phyloP scores from a whole-genome alignment of 2,113 vertebrate species.

The Helogale parvula region DNA sequence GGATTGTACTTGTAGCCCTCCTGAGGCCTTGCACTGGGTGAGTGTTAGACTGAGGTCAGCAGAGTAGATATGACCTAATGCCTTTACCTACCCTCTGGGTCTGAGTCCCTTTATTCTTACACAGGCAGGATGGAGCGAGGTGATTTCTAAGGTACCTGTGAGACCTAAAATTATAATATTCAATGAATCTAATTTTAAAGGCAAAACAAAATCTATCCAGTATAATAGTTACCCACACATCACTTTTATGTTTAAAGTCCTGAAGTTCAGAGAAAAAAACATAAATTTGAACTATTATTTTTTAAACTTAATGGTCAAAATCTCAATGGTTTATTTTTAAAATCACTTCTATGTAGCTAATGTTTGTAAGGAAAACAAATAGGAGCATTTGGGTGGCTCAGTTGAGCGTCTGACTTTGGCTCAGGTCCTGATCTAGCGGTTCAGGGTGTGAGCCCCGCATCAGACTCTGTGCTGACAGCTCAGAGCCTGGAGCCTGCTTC shows the following conservation, averaged over 20 bases:
- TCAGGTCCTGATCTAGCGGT: too few relatives aligned
- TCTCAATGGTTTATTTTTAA: not conserved
- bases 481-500: too few relatives aligned
- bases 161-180: not conserved
- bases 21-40: rapidly evolving
- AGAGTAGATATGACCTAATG: too few relatives aligned
- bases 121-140: rapidly evolving
- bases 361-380: not conserved
- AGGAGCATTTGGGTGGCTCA: too few relatives aligned
- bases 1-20: too few relatives aligned
- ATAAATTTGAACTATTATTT: not conserved
- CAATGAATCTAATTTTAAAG: not conserved
- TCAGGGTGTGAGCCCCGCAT: too few relatives aligned
- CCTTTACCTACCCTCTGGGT: rapidly evolving
- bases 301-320: not conserved
- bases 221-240: not conserved
- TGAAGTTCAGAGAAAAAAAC: not conserved
- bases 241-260: not conserved
- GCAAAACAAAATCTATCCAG: not conserved
- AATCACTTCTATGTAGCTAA: not conserved
- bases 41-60: not conserved
- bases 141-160: not conserved
- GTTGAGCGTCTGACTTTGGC: too few relatives aligned
- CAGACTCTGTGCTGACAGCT: too few relatives aligned
- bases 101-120: not conserved